These are phyloP conservation scores for Apostichopus californicus DNA, from an alignment of 35 echinoderm and acorn worm species.

Conservation along the genomic window DNA sequence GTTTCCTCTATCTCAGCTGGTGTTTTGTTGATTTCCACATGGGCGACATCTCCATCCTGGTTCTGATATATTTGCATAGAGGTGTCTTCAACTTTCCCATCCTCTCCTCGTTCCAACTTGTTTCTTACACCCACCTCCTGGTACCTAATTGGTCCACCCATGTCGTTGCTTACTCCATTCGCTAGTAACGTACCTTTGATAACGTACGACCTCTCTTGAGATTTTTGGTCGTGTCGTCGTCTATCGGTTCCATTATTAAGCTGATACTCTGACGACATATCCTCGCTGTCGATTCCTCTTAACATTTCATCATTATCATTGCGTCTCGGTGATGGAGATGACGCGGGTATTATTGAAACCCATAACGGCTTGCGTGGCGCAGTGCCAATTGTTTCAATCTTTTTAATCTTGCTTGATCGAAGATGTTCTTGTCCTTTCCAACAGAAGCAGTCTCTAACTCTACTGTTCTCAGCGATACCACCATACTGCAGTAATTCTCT, in stretches of 20 bases:
- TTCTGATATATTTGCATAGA: background rate
- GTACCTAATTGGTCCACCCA: background rate
- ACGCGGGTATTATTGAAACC: too few species aligned
- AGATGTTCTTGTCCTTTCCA: background rate
- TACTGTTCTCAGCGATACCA: background rate
- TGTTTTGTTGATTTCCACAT: background rate
- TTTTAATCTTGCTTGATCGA: background rate
- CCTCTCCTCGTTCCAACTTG: background rate
- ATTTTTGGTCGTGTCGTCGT: background rate
- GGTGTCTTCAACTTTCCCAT: background rate
- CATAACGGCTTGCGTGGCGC: too few species aligned
- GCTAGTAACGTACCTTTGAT: background rate
- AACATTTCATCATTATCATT: too few species aligned
- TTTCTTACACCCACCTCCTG: background rate
- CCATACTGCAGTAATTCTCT: background rate
- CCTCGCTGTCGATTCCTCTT: too few species aligned
- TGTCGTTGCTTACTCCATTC: background rate
- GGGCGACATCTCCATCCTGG: background rate
- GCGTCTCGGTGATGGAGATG: too few species aligned
- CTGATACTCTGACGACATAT: background rate
- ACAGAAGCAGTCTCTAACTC: background rate
- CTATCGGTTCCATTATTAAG: background rate
- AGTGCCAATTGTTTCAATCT: background rate
- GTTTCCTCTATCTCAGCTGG: background rate
- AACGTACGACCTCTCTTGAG: background rate